Evolutionary conservation across 2,797 vertebrate species (phyloP), one percentile per base, ranked within the genome.

Genomic region (Catostomus latipinnis): DNA sequence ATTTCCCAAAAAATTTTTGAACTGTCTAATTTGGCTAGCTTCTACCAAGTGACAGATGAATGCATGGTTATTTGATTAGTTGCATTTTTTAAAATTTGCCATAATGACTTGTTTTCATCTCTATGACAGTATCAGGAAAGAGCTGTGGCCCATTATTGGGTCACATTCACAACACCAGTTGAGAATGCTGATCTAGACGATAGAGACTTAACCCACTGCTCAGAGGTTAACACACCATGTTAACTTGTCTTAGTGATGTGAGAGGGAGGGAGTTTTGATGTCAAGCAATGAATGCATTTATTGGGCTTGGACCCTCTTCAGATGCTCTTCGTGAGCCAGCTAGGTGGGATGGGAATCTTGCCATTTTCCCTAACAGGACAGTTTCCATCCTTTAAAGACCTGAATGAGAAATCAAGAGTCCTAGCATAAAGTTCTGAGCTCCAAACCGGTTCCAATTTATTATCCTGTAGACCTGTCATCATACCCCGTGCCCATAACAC

Each of bases 381-480:
- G 13, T 62, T 71, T 74, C 12, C n/a, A 13, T 78, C 46, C 81
- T 18, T 53, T 14, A 43, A 69, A 78, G 74, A 74, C 43, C 58
- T 77, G 65, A 56, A 75, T 14, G 43, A 71, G 52, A 80, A 50
- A 76, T 76, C 61, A 52, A 57, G 22, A 78, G 8, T 57, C 74
- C 54, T 68, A 67, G 13, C 9, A 8, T 69, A 67, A 74, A 48
- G 57, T 67, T 80, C n/a, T 72, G 34, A 60, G 34, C 13, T 68
- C 62, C 22, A 69, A 86, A 81, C 54, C 66, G 57, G 81, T 75
- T 81, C 56, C 43, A 77, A 66, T 75, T 74, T 81, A 72, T 75
- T 71, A 85, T 80, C 14, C 75, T 16, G 6, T 18, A 63, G 76
- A 84, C 63, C 48, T 34, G 60, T 74, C 13, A 62, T 78, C 50